Evolutionary conservation across 2,113 vertebrate species (phyloP), one percentile per base, ranked within the genome.

Genomic region (Sapajus apella): DNA sequence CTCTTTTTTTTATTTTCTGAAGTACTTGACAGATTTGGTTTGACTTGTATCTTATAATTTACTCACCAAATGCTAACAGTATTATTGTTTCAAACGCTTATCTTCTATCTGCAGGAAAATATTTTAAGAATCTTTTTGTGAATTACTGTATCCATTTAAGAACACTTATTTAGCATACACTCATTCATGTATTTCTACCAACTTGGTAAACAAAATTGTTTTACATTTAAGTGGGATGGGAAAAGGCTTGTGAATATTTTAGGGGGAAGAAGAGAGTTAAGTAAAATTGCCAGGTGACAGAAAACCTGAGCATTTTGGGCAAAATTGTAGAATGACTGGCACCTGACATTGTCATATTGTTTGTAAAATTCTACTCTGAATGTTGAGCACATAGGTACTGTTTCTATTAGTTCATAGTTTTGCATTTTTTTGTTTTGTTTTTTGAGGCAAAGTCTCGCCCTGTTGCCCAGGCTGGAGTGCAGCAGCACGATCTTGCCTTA

Each of bases 251-350:
- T 66, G 45, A 52, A 23, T 92, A 76, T 87, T 88, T 92, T 88
- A 6, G 40, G 1, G 58, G 18, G 27, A 61, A 50, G 40, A 17
- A 20, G 47, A 35, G 14, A 35, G 35, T 79, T 85, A 61, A n/a
- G 45, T 81, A 87, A 70, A 68, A 86, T 73, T 91, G 32, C 50
- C 55, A 70, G 32, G 47, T 89, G 52, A 86, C 32, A 94, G 76
- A 82, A 96, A 91, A 86, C 52, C 27, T 58, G n/a, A 94, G 27
- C 21, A 58, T 95, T 96, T 94, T 87, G 61, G 13, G 75, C 82
- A 90, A 95, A 82, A 87, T 73, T 8, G 27, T 58, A 76, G 35
- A 93, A 64, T 94, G 75, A n/a, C 12, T 76, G 32, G 25, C 27
- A 45, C n/a, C 58, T 61, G 32, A 25, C 86, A 8, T 76, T 83